phyloP scores from a whole-genome alignment of 1,140 invertebrate species.

The Goniozus legneri region DNA sequence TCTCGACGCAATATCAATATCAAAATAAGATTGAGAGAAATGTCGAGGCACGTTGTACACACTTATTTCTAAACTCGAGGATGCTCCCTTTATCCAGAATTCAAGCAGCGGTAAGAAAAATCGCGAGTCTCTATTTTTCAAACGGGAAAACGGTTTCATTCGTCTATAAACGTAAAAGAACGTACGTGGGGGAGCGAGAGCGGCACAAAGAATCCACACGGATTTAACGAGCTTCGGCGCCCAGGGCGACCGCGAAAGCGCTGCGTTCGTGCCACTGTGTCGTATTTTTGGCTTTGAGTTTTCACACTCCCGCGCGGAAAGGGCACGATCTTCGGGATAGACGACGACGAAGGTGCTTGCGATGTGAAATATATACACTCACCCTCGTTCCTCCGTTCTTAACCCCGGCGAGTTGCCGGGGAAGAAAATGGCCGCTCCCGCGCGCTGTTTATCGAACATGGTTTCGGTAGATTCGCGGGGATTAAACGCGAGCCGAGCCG shows the following conservation, averaged over 20 bases:
- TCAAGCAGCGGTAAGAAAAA: too few species aligned
- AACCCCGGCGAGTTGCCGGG: too few species aligned
- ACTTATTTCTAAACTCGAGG: too few species aligned
- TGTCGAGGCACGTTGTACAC: too few species aligned
- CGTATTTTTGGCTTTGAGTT: constrained; percentile 25
- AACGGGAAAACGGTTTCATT: too few species aligned
- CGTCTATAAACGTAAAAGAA: too few species aligned
- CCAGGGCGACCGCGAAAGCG: background rate
- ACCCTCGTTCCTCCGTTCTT: constrained; percentile 14
- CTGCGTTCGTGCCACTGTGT: constrained; percentile 22
- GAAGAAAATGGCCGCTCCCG: constrained; percentile 35
- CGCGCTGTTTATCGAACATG: constrained; percentile 45
- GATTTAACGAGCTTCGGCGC: background rate
- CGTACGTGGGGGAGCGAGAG: too few species aligned
- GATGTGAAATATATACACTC: constrained; percentile 25
- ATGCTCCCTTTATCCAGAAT: too few species aligned
- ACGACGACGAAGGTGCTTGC: constrained; percentile 33
- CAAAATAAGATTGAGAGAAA: too few species aligned
- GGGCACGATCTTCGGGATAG: too few species aligned
- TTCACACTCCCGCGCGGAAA: constrained; percentile 10
- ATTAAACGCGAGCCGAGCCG: constrained; percentile 35
- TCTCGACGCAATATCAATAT: too few species aligned
- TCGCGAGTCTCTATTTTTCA: too few species aligned
- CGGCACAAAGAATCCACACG: background rate
- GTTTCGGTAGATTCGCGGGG: constrained; percentile 36